These are phyloP conservation scores for Cephonodes hylas DNA, from an alignment of 2,888 invertebrate species.

Conservation along the genomic window DNA sequence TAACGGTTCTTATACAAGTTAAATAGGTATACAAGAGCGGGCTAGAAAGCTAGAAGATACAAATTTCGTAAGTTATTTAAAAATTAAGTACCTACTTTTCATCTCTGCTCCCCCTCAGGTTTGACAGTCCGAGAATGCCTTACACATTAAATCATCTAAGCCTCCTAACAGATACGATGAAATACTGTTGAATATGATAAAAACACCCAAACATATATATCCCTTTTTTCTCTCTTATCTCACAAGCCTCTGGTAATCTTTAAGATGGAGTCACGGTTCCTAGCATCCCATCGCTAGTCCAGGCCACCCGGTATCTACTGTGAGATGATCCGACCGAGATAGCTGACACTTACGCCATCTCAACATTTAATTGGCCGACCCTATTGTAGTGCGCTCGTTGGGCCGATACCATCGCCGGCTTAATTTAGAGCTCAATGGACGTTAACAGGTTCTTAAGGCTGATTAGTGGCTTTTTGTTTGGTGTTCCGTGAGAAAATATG, in stretches of 20 bases:
- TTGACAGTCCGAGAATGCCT: too few relatives aligned
- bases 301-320: neutral
- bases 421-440: constrained; percentile 13
- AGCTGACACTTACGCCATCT: constrained; percentile 20
- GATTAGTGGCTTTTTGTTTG: constrained; percentile 6
- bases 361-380: constrained; percentile 29
- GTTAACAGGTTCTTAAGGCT: constrained; percentile 9
- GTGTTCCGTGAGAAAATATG: constrained; percentile 1
- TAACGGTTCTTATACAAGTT: too few relatives aligned
- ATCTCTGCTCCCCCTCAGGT: too few relatives aligned
- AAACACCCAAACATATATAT: too few relatives aligned
- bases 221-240: too few relatives aligned
- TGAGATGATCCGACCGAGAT: constrained; percentile 16
- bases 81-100: too few relatives aligned
- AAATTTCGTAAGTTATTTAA: too few relatives aligned
- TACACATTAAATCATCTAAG: too few relatives aligned
- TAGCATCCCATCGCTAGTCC: neutral
- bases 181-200: too few relatives aligned
- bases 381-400: constrained; percentile 14
- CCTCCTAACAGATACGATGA: too few relatives aligned
- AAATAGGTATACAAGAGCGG: too few relatives aligned
- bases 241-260: neutral
- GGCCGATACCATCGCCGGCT: constrained; percentile 1
- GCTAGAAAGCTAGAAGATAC: too few relatives aligned
- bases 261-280: neutral